Evolutionary conservation across 2,113 vertebrate genomes (phyloP).

Genomic region (Nematolebias whitei): DNA sequence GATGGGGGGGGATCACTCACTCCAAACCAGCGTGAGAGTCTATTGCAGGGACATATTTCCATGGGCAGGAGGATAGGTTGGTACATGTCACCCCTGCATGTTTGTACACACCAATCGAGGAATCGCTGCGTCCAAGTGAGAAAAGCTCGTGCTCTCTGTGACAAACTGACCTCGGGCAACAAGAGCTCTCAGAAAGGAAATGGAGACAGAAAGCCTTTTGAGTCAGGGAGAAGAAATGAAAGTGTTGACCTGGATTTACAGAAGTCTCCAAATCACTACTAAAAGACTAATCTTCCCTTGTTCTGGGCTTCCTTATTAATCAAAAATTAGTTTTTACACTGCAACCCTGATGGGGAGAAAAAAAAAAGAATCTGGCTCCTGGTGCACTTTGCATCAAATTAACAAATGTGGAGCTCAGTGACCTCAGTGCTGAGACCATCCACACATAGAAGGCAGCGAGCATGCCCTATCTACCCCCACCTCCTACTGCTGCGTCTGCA

Average conservation of each 20-base stretch:
- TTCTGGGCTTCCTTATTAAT: constrained; percentile 10
- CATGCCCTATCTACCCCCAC: constrained; percentile 76
- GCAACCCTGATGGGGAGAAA: constrained; percentile 3
- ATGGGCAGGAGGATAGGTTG: constrained; percentile 26
- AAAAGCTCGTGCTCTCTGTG: constrained; percentile 76
- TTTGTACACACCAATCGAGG: constrained; percentile 76
- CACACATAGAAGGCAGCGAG: constrained; percentile 52
- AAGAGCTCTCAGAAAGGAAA: constrained; percentile 59
- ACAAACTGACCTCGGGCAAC: constrained; percentile 74
- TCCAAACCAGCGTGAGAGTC: constrained; percentile 38
- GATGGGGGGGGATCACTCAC: constrained; percentile 29
- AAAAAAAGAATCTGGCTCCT: constrained; percentile 19
- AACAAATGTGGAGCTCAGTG: constrained; percentile 68
- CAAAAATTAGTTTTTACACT: constrained; percentile 13
- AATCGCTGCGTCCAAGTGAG: constrained; percentile 72
- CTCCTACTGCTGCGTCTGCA: constrained; percentile 71
- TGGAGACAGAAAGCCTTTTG: constrained; percentile 55
- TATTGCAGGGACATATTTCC: constrained; percentile 37
- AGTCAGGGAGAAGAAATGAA: constrained; percentile 6
- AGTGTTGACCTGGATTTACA: constrained; percentile 5
- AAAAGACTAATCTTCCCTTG: not conserved
- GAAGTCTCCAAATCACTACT: not conserved
- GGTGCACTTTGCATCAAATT: constrained; percentile 57
- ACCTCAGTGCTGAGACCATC: constrained; percentile 61
- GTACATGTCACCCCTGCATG: constrained; percentile 67